Evolutionary conservation across 2,113 vertebrate species (phyloP), one percentile per base, ranked within the genome.

Genomic region (Trematomus loennbergii): DNA sequence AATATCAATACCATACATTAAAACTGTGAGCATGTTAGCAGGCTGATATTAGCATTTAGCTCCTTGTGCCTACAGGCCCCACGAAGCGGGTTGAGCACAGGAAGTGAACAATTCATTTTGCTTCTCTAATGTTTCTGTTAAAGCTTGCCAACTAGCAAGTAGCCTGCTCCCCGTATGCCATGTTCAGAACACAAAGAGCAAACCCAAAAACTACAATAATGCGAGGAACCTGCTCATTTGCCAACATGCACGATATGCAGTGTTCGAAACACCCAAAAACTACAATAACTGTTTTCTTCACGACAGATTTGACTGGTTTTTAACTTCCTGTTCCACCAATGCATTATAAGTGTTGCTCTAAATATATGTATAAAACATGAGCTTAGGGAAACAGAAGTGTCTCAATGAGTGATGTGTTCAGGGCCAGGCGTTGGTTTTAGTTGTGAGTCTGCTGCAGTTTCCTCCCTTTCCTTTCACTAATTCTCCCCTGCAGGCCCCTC

Each of bases 391-490:
- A 59, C 11, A 9, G 1, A 25, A 11, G 13, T 5, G 29, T 29
- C 29, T 29, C 29, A 29, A 29, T 29, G 12, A 20, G 0, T 18
- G 5, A n/a, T 9, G 0, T 36, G n/a, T 62, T 55, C 17, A 50
- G 36, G 36, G 36, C 36, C 7, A 52, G 54, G 55, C 15, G 13
- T 57, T 2, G 16, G 52, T 20, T 52, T 16, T 58, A 36, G 71
- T 16, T 22, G 59, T 36, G 11, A 15, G 22, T 53, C 48, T 52
- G 60, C 79, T 82, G 75, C 64, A 58, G 57, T 33, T 75, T 49
- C 48, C 36, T 40, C 36, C 36, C 36, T 40, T 29, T 29, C 29
- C 25, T 13, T 49, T 63, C 45, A 63, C 67, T 66, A 8, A 40
- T 8, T 40, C 36, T 40, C 36, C 36, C 8, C 63, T 69, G 79